These are phyloP conservation scores for Julus scandinavius DNA, from an alignment of 2,888 invertebrate genomes.

Conservation along the genomic window DNA sequence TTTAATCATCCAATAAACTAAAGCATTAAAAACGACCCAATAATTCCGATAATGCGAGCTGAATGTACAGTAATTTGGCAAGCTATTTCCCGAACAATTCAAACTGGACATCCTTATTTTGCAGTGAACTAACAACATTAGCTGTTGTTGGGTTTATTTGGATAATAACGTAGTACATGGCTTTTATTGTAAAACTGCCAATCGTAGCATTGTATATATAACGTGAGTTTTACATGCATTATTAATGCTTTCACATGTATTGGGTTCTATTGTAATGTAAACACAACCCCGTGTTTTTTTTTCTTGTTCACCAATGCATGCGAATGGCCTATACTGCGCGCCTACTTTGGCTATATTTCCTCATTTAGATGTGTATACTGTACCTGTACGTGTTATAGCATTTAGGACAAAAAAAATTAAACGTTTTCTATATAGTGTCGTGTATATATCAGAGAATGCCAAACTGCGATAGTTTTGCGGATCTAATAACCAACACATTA, in stretches of 20 bases:
- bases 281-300: conserved; percentile 25
- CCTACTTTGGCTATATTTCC: conserved; percentile 23
- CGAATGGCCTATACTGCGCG: conserved; percentile 16
- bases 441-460: neutral
- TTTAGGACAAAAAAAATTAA: neutral
- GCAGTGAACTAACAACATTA: neutral
- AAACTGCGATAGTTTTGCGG: neutral
- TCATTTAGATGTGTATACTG: neutral
- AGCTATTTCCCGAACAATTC: neutral
- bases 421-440: neutral
- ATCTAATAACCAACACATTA: neutral
- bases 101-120: conserved; percentile 27
- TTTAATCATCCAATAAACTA: neutral
- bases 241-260: neutral
- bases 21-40: neutral
- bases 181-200: conserved; percentile 34
- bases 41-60: neutral
- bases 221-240: conserved; percentile 2
- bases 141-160: conserved; percentile 1
- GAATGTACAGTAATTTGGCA: neutral
- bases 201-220: neutral
- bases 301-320: conserved; percentile 7
- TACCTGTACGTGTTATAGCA: neutral
- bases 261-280: conserved; percentile 14
- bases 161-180: neutral